Percentiles rank a stretch among this genome's conserved stretches.
Evolutionary conservation across 2,797 vertebrate genomes (phyloP).

Genomic region (Tympanoctomys barrerae): DNA sequence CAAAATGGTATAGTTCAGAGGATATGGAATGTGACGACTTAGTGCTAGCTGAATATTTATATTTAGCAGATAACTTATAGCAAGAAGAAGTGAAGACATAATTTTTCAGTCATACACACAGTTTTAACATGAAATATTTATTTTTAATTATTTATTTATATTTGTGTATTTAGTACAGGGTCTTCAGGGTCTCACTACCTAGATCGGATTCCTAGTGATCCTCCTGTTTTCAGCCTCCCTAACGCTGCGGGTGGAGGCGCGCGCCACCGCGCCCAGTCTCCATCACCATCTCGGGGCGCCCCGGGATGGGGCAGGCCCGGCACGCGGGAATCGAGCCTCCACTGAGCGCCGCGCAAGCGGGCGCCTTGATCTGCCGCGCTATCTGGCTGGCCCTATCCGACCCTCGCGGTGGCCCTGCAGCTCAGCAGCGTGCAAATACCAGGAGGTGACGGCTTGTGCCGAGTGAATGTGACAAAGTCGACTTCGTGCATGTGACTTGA

Average conservation of each 20-base stretch:
- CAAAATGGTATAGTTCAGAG: neutral
- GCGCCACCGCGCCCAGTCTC: no score
- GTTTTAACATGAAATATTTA: constrained; percentile 32
- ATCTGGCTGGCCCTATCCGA: neutral
- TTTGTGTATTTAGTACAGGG: no score
- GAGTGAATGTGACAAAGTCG: constrained; percentile 30
- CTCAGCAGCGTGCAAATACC: neutral
- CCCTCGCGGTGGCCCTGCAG: neutral
- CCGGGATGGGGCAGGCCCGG: no score
- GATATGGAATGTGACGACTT: neutral
- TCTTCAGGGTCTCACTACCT: no score
- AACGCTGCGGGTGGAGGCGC: no score
- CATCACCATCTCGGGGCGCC: no score
- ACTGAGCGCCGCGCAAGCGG: no score
- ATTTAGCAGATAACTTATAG: neutral
- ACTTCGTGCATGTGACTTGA: neutral
- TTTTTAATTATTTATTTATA: no score
- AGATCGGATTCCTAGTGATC: no score
- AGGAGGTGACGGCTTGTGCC: neutral
- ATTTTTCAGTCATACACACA: neutral
- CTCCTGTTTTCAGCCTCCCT: no score
- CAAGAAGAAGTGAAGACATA: constrained; percentile 9
- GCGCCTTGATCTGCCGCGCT: no score
- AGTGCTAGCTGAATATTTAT: neutral
- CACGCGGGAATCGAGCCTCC: no score